Base-by-base conservation (phyloP, 2,888 invertebrate species). In the Acrocyrtus sp. region DNA sequence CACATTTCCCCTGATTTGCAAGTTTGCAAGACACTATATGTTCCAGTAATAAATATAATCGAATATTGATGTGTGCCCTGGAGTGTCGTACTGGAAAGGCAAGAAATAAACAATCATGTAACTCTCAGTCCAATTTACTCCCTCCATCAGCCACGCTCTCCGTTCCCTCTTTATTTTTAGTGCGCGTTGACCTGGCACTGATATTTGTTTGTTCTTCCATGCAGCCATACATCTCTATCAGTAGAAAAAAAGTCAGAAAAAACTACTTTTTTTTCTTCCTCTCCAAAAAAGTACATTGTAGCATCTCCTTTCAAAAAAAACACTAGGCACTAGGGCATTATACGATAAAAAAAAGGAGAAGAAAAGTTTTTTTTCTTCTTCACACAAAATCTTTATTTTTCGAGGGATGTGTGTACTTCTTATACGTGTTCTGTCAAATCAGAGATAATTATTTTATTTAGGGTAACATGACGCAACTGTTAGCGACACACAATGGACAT, bases 381-480 rank as follows among this genome's bases (percentile, higher is more conserved):
- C 21, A 47, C 3, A 17, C 10, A 19, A 2, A n/a, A 17, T 15
- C 5, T 4, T n/a, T 17, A 4, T 19, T 47, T 47, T 47, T 17
- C 3, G 19, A 10, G 15, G 10, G 19, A 19, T 19, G 47, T 21
- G 19, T 19, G 10, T 45, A n/a, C 8, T 34, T 5, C 45, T 17
- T 4, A n/a, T 45, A 17, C 45, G 12, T 45, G 17, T 17, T 53
- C 22, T 39, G 34, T 54, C 34, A 57, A 57, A 57, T 57, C 57
- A 57, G 21, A 57, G 26, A 22, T 39, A 57, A 57, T 57, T 57
- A 57, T 57, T 57, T 57, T 57, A 43, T 57, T 57, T 57, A 45
- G 43, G 45, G 43, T 57, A 45, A 45, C 57, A 43, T 43, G 41
- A 57, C 45, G 22, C 29, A 54, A n/a, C 22, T 53, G 27, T 15